Percentiles rank a stretch among this genome's conserved stretches.
Evolutionary conservation across 2,113 vertebrate species (phyloP).

Genomic region (Pampusana beccarii): DNA sequence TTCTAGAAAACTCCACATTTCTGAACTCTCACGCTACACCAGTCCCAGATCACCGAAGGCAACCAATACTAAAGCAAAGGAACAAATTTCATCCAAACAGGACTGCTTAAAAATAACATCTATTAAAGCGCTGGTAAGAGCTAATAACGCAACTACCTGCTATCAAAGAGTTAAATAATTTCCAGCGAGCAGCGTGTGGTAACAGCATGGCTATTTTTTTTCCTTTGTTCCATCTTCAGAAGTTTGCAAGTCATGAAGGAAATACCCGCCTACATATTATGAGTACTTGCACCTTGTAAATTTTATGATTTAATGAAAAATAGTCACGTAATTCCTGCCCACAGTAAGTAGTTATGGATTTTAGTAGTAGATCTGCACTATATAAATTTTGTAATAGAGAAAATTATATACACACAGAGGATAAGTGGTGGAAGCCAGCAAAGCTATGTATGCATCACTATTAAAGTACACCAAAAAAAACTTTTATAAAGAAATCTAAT

Average conservation of each 20-base stretch:
- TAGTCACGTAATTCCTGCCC: not conserved
- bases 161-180: not conserved
- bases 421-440: not conserved
- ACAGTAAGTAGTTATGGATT: not conserved
- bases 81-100: not conserved
- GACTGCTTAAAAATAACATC: not conserved
- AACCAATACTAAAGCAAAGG: not conserved
- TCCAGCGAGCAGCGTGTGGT: not conserved
- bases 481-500: not conserved
- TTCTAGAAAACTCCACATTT: not conserved
- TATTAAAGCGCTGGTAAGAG: not conserved
- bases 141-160: not conserved
- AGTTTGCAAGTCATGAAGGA: not conserved
- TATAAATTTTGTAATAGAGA: not conserved
- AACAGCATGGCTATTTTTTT: not conserved
- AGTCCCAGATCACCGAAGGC: not conserved
- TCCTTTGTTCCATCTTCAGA: not conserved
- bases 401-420: not conserved
- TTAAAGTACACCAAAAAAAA: not conserved
- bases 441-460: not conserved
- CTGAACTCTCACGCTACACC: not conserved
- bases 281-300: not conserved
- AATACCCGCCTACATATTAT: not conserved
- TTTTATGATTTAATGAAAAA: not conserved
- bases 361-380: not conserved